These are phyloP conservation scores for Paralichthys olivaceus DNA, from an alignment of 2,113 vertebrate species.

Conservation along the genomic window DNA sequence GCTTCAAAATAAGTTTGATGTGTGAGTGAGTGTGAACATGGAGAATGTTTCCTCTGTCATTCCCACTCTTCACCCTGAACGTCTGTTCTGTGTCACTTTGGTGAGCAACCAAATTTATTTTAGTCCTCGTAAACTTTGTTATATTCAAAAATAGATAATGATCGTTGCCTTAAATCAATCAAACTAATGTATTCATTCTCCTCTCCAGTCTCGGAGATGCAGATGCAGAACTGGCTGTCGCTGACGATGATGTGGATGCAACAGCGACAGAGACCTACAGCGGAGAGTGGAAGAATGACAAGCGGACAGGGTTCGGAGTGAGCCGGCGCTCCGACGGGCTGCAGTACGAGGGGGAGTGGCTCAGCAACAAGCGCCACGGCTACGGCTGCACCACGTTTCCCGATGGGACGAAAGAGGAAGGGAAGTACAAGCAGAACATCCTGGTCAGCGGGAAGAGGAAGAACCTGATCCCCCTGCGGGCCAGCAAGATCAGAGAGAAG, in stretches of 20 bases:
- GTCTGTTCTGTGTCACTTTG: too few relatives aligned
- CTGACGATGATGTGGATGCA: constrained; percentile 94
- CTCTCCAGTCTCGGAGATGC: constrained; percentile 91
- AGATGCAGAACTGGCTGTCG: constrained; percentile 86
- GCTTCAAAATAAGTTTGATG: too few relatives aligned
- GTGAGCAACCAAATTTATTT: too few relatives aligned
- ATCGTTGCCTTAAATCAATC: too few relatives aligned
- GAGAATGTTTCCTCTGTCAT: too few relatives aligned
- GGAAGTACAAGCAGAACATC: constrained; percentile 98
- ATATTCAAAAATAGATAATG: too few relatives aligned
- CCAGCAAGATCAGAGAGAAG: constrained; percentile 98
- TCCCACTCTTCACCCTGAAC: too few relatives aligned
- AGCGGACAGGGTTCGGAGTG: constrained; percentile 91
- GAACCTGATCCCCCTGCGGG: constrained; percentile 96
- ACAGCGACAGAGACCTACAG: constrained; percentile 95
- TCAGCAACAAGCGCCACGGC: constrained; percentile 94
- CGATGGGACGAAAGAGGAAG: constrained; percentile 96
- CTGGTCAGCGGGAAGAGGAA: constrained; percentile 97
- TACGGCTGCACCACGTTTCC: constrained; percentile 98
- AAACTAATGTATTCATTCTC: not conserved
- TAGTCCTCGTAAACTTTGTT: too few relatives aligned
- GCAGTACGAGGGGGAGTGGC: constrained; percentile 97
- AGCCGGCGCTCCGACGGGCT: constrained; percentile 95
- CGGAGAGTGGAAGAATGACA: constrained; percentile 98
- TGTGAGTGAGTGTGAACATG: too few relatives aligned